A percentile compares a stretch with the other conserved stretches of the same genome.
Evolutionary conservation across 2,797 vertebrate species (phyloP).

Genomic region (Heteromormyrus szaboi): DNA sequence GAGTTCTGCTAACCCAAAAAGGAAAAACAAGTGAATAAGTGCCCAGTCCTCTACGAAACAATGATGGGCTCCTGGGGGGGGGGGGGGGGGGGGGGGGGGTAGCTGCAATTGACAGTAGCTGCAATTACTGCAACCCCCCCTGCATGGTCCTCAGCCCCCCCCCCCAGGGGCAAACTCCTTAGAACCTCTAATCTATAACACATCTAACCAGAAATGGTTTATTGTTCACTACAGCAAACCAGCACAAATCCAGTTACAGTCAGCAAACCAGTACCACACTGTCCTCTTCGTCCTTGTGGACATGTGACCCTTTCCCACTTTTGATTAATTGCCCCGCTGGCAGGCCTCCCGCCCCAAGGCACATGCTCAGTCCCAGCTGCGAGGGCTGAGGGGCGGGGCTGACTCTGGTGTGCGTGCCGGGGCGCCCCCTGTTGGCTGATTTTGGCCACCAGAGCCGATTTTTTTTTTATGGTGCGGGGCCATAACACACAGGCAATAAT

Average conservation of each 20-base stretch:
- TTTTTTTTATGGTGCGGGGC: not conserved
- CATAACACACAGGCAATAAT: not conserved
- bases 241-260: not conserved
- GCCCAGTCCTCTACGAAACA: constrained; percentile 23
- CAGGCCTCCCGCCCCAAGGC: not conserved
- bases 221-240: not conserved
- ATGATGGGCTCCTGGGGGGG: not conserved
- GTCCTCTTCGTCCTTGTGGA: not conserved
- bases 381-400: not conserved
- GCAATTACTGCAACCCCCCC: not conserved
- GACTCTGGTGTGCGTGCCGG: not conserved
- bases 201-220: not conserved
- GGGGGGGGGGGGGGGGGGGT: no score
- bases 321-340: not conserved
- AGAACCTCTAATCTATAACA: not conserved
- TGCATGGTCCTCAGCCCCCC: not conserved
- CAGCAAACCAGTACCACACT: not conserved
- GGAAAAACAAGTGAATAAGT: not conserved
- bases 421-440: not conserved
- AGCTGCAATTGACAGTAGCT: no score
- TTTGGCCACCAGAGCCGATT: not conserved
- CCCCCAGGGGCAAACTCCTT: not conserved
- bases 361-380: not conserved
- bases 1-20: not conserved
- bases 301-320: not conserved